Percentiles rank a stretch among this genome's conserved stretches.
phyloP scores from a whole-genome alignment of 2,797 vertebrate genomes.

The Jordanella pulchra region DNA sequence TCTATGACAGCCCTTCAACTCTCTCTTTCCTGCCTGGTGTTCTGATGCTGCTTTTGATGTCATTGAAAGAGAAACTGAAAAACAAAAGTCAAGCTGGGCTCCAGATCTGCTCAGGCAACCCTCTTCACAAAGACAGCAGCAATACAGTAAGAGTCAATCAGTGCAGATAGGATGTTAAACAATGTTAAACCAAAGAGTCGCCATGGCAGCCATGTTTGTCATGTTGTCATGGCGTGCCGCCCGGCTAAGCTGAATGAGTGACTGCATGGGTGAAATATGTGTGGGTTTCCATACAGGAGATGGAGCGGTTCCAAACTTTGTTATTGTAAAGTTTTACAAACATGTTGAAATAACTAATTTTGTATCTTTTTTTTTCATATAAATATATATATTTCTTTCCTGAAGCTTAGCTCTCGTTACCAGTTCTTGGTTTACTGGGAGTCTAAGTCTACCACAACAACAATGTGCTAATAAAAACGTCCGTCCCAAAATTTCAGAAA shows the following conservation, averaged over 20 bases:
- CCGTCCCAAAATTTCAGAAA: too few relatives aligned
- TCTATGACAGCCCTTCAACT: slow-evolving; percentile 24
- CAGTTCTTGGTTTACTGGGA: not conserved
- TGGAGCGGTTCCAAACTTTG: not conserved
- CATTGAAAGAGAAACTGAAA: slow-evolving; percentile 27
- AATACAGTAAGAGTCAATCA: slow-evolving; percentile 47
- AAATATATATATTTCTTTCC: too few relatives aligned
- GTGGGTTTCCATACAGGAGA: slow-evolving; percentile 18
- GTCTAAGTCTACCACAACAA: not conserved
- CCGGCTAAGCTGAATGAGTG: slow-evolving; percentile 47
- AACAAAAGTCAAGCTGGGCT: slow-evolving; percentile 41
- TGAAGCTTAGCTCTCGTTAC: not conserved
- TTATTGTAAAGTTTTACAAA: not conserved
- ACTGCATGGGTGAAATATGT: slow-evolving; percentile 48
- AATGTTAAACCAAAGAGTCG: slow-evolving; percentile 49
- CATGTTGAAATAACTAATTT: too few relatives aligned
- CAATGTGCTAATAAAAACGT: not conserved
- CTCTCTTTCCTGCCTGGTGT: slow-evolving; percentile 24
- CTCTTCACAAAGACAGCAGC: slow-evolving; percentile 30
- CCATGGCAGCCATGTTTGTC: slow-evolving; percentile 57
- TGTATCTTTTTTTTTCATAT: too few relatives aligned
- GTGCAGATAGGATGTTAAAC: slow-evolving; percentile 37
- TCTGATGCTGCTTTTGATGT: slow-evolving; percentile 48
- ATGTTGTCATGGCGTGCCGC: slow-evolving; percentile 50
- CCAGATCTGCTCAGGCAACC: slow-evolving; percentile 17